A percentile compares a stretch with the other conserved stretches of the same genome.
phyloP scores from a whole-genome alignment of 1,140 invertebrate species.

The Parapsyche elsis region DNA sequence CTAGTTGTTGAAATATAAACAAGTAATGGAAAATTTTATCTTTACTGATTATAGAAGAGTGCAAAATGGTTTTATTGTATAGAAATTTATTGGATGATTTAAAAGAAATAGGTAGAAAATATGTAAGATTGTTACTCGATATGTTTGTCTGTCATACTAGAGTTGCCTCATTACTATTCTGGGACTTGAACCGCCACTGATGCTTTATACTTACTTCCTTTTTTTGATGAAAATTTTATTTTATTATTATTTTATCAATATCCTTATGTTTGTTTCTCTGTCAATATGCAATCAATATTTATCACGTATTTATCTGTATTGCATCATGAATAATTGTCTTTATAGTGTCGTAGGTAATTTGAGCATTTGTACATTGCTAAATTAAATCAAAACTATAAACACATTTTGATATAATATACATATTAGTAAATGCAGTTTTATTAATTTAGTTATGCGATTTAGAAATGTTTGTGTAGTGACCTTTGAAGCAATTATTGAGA shows the following conservation, averaged over 20 bases:
- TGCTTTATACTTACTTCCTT: constrained; percentile 32
- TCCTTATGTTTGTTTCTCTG: constrained; percentile 38
- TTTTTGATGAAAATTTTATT: constrained; percentile 43
- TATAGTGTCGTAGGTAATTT: constrained; percentile 45
- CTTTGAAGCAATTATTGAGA: constrained; percentile 53
- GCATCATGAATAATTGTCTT: constrained; percentile 45
- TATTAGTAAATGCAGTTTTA: constrained; percentile 42
- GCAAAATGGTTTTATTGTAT: constrained; percentile 57
- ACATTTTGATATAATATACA: constrained; percentile 38
- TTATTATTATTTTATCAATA: constrained; percentile 42
- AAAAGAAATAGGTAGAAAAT: constrained; percentile 57
- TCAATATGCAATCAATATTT: constrained; percentile 38
- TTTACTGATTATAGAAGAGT: constrained; percentile 56
- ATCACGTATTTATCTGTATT: constrained; percentile 46
- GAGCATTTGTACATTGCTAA: constrained; percentile 43
- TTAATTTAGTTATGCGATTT: constrained; percentile 51
- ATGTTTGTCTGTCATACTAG: constrained; percentile 43
- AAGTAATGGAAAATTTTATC: constrained; percentile 54
- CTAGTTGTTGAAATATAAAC: constrained; percentile 57
- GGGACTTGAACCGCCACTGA: constrained; percentile 21
- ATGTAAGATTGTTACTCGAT: constrained; percentile 56
- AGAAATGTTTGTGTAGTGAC: constrained; percentile 53
- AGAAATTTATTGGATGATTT: constrained; percentile 57
- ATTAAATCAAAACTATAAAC: background rate
- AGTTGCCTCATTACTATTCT: constrained; percentile 34